Evolutionary conservation across 2,113 vertebrate species (phyloP), one percentile per base, ranked within the genome.

Genomic region (Hymenochirus boettgeri): DNA sequence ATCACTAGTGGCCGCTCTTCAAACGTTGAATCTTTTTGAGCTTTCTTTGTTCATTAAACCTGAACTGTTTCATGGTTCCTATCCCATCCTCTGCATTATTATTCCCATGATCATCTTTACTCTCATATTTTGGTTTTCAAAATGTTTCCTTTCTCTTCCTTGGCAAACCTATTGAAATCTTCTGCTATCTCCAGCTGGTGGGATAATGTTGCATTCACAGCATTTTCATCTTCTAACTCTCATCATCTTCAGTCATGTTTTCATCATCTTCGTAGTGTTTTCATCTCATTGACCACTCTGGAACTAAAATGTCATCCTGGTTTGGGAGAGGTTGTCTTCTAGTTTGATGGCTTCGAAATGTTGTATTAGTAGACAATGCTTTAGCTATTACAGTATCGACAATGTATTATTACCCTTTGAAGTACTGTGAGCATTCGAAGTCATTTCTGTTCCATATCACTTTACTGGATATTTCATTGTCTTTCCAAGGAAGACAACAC

Each of bases 191-290:
- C 61, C 60, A 19, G 13, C 60, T 21, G 13, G 48, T 59, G 72
- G 1, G 73, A 77, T 26, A 63, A 62, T 46, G 71, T 73, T 53
- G 89, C 87, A 22, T 74, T 84, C 1, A 55, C 21, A 39, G 93
- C 94, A 29, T 97, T 99, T 80, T 98, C 96, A 79, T 98, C 96
- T 75, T 96, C 92, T 0, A 95, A 78, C 1, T 95, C 42, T 83
- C 83, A 45, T 88, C 82, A 1, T 75, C 66, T n/a, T 0, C 2
- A 51, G 69, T 57, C 60, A 71, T 45, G 1, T 71, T 65, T 25
- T 70, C 66, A 3, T 72, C 65, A 0, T 74, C 70, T n/a, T 73
- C 75, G 8, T 27, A 60, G 21, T 27, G 37, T 7, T 22, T 7
- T 22, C 8, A 11, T 42, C 17, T 13, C n/a, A 42, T 3, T 42